These are phyloP conservation scores for Magallana nippona DNA, from an alignment of 2,888 invertebrate genomes.

Conservation along the genomic window DNA sequence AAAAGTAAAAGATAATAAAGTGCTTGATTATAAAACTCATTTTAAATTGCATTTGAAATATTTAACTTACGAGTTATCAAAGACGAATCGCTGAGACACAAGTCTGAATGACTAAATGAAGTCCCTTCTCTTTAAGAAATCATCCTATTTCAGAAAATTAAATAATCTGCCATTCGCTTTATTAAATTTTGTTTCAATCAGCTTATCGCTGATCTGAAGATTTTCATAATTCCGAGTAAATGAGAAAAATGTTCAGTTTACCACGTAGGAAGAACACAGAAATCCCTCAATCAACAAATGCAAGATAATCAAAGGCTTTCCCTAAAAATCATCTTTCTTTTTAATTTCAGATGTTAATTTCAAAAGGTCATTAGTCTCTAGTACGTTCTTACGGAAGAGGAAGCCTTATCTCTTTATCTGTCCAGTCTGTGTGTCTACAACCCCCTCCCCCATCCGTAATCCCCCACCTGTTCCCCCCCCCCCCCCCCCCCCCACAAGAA, in stretches of 20 bases:
- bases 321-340: background rate
- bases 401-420: background rate
- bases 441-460: conserved; percentile 9
- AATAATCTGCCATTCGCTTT: conserved; percentile 13
- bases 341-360: conserved; percentile 32
- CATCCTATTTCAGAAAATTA: background rate
- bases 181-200: background rate
- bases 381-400: background rate
- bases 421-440: conserved; percentile 10
- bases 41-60: too few species aligned
- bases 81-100: too few species aligned
- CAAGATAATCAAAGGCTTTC: conserved; percentile 2
- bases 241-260: background rate
- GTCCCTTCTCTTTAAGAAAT: too few species aligned
- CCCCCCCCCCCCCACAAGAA: background rate
- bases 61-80: too few species aligned
- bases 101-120: too few species aligned
- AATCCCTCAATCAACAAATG: background rate
- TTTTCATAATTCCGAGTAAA: conserved; percentile 18
- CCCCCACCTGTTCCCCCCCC: conserved; percentile 43
- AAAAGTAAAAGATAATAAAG: too few species aligned
- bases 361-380: conserved; percentile 18
- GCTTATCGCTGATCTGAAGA: conserved; percentile 19
- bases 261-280: conserved; percentile 8
- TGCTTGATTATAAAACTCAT: too few species aligned